Evolutionary conservation across 2,888 invertebrate genomes (phyloP), one percentile per base, ranked within the genome.

Genomic region (Drosophila recens): DNA sequence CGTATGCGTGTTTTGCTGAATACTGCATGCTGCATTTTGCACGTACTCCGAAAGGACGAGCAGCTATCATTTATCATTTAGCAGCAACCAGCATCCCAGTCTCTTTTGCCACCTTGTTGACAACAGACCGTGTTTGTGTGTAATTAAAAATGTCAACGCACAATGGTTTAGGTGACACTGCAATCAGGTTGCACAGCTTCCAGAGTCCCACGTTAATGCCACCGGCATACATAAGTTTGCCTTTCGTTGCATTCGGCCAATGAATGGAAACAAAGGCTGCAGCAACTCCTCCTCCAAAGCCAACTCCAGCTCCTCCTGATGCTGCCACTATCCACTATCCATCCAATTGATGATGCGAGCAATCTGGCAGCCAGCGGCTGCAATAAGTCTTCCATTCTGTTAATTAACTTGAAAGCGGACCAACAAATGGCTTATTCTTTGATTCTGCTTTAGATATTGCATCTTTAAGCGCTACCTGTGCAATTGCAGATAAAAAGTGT

Each of bases 141-240:
- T 88, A 88, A 85, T 85, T 85, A 85, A 88, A 85, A 85, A 85
- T 85, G 82, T 82, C 83, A 87, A 87, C 79, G 87, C 85, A 87
- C 85, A 87, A 77, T 73, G 78, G 80, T 69, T 82, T 78, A 77
- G 71, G 80, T 85, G 87, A 80, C 80, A 79, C 66, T 77, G 82
- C 88, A 88, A 86, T 86, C 88, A 80, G 59, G 78, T 68, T 65
- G 75, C 70, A 73, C 48, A 52, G 75, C 54, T 62, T 62, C 33
- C 61, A 42, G 27, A n/a, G 10, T 40, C 15, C 11, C 46, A 5
- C 6, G 56, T 42, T 49, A 64, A 57, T 64, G 48, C 53, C 61
- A 63, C 17, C 58, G 52, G 34, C 49, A 63, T 58, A 58, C 73
- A 73, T 53, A 67, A 54, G 54, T 42, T 53, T 20, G 45, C 20